Conservation (phyloP, 2,113 vertebrate genomes). For the Eulemur macaco region DNA sequence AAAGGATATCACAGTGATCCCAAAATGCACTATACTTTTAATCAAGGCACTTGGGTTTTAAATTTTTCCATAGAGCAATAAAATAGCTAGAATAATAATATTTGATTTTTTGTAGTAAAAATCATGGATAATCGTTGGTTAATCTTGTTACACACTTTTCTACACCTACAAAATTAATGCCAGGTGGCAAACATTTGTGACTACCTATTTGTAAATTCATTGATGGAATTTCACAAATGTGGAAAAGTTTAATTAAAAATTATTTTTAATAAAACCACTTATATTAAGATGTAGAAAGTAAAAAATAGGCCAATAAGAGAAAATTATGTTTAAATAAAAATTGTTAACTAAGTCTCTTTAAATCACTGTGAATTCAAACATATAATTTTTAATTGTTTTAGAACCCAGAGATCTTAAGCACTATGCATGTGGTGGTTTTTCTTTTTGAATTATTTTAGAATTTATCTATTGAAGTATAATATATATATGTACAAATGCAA, state of each 20-base stretch:
- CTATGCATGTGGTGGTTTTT: background rate
- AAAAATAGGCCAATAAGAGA: background rate
- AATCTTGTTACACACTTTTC: background rate
- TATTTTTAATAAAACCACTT: conserved; percentile 31
- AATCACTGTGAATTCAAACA: background rate
- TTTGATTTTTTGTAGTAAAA: background rate
- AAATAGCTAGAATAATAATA: background rate
- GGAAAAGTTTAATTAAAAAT: conserved; percentile 9
- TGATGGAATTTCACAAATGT: background rate
- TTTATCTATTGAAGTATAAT: background rate
- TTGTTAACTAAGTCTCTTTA: conserved; percentile 27
- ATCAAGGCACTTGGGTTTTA: background rate
- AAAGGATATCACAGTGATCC: background rate
- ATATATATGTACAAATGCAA: background rate
- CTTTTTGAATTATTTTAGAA: background rate
- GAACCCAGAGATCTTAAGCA: background rate
- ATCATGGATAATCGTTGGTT: background rate
- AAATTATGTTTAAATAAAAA: background rate
- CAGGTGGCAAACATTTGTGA: conserved; percentile 2
- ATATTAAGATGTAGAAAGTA: background rate
- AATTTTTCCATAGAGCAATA: background rate
- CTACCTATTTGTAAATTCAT: background rate
- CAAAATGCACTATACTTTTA: background rate
- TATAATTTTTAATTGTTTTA: background rate
- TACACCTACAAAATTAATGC: background rate